These are phyloP conservation scores for Eupithecia pulchellata DNA, from an alignment of 2,888 invertebrate genomes.

Conservation along the genomic window DNA sequence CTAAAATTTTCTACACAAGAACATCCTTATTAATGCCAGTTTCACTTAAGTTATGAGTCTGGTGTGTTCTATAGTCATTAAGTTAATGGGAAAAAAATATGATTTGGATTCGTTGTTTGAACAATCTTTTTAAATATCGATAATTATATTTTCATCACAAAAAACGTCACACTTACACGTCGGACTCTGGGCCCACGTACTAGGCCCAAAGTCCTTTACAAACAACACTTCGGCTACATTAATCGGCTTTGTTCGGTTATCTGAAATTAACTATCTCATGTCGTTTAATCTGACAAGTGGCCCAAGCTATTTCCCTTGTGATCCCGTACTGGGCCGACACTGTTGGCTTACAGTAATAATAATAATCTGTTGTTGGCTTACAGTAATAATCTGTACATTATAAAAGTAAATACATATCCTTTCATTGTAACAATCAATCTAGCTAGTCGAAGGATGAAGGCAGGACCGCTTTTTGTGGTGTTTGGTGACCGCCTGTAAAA, in stretches of 20 bases:
- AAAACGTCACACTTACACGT: conserved; percentile 15
- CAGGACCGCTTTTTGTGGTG: too few relatives aligned
- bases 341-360: conserved; percentile 36
- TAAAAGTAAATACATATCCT: conserved; percentile 31
- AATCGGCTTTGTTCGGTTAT: conserved; percentile 41
- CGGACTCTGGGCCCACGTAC: too few relatives aligned
- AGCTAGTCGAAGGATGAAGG: not conserved
- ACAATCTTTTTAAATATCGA: not conserved
- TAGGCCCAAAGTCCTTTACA: conserved; percentile 30
- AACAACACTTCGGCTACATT: conserved; percentile 34
- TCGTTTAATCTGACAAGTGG: conserved; percentile 54
- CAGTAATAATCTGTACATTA: conserved; percentile 25
- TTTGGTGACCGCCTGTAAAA: too few relatives aligned
- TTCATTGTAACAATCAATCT: not conserved
- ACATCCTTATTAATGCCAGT: not conserved
- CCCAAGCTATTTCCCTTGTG: conserved; percentile 64
- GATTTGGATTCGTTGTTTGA: too few relatives aligned
- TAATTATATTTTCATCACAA: conserved; percentile 13
- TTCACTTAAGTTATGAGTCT: not conserved
- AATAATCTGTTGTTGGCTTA: conserved; percentile 37
- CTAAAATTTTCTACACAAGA: not conserved
- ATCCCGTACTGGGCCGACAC: conserved; percentile 49
- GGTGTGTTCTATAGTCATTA: too few relatives aligned
- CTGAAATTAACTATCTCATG: conserved; percentile 50
- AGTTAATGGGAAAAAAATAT: too few relatives aligned